These are phyloP conservation scores for Berghia stephanieae DNA, from an alignment of 1,140 invertebrate species.

Conservation along the genomic window DNA sequence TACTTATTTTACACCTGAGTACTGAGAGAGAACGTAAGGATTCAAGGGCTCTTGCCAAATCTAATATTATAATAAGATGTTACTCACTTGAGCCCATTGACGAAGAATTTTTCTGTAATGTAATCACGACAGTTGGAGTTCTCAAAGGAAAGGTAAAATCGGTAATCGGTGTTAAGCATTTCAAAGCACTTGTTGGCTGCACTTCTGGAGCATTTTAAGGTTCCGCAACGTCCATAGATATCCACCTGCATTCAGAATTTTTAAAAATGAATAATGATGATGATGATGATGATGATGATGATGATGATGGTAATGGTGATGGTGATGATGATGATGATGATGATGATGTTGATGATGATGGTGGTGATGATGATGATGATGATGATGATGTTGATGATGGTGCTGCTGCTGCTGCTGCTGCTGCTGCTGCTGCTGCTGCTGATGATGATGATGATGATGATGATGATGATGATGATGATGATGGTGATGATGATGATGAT, in stretches of 20 bases:
- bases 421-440: too few species aligned
- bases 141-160: conserved; percentile 93
- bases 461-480: neutral
- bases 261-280: too few species aligned
- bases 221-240: conserved; percentile 91
- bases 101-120: conserved; percentile 69
- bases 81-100: conserved; percentile 50
- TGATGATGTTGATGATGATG: neutral
- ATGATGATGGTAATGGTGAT: too few species aligned
- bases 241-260: conserved; percentile 72
- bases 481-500: neutral
- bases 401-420: too few species aligned
- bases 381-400: neutral
- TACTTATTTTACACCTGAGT: too few species aligned
- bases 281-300: too few species aligned
- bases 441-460: too few species aligned
- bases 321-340: too few species aligned
- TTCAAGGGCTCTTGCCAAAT: too few species aligned
- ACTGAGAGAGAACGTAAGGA: too few species aligned
- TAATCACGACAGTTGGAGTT: conserved; percentile 66
- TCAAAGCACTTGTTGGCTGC: conserved; percentile 81
- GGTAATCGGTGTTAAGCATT: conserved; percentile 92
- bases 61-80: too few species aligned
- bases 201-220: conserved; percentile 65
- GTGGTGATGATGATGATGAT: neutral